Conservation (phyloP, 2,113 vertebrate genomes). For the Sphaerodactylus townsendi region DNA sequence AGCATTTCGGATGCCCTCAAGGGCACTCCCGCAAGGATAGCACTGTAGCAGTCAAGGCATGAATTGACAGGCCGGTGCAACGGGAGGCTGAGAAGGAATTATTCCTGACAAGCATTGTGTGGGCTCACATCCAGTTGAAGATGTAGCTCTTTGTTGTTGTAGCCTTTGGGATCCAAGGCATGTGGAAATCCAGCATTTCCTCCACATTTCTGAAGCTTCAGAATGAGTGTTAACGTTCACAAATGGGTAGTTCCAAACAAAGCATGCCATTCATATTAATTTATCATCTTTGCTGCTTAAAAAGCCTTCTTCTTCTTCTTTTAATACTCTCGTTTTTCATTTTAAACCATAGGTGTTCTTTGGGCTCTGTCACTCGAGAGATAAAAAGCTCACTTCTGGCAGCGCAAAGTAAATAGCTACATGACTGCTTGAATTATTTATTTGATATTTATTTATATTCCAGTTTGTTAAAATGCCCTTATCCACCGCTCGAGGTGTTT, state of each 20-base stretch:
- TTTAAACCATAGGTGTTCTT: not conserved
- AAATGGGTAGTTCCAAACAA: not conserved
- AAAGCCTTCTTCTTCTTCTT: not conserved
- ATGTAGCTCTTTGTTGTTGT: not conserved
- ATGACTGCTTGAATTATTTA: constrained; percentile 3
- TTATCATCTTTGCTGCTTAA: not conserved
- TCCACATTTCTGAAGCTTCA: not conserved
- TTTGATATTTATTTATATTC: constrained; percentile 13
- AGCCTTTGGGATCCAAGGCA: not conserved
- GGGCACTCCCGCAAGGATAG: too few species aligned
- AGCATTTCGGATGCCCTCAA: too few species aligned
- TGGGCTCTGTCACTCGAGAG: not conserved
- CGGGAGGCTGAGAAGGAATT: not conserved
- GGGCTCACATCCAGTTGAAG: not conserved
- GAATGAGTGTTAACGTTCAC: not conserved
- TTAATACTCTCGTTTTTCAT: not conserved
- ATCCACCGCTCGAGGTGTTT: not conserved
- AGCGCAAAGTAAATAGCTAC: constrained; percentile 4
- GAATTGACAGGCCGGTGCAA: not conserved
- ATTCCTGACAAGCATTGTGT: not conserved
- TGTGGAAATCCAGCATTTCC: not conserved
- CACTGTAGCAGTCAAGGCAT: too few species aligned
- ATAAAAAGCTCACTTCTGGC: constrained; percentile 5
- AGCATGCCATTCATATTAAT: not conserved
- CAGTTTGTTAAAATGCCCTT: not conserved